Evolutionary conservation across 2,113 vertebrate genomes (phyloP).

Genomic region (Hyperopisus bebe): DNA sequence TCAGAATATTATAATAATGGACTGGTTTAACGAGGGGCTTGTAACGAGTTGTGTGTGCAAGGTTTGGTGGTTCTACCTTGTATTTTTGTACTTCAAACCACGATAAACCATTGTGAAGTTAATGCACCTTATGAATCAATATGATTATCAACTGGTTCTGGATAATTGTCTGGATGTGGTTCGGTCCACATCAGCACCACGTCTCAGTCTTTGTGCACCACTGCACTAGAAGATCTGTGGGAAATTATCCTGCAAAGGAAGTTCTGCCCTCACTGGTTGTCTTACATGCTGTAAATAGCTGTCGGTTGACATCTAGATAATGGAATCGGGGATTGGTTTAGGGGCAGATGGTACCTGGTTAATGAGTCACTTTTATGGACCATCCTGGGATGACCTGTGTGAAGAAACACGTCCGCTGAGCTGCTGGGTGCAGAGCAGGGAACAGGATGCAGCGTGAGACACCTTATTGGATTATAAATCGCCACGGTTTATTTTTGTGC

Average conservation of each 20-base stretch:
- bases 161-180: too few relatives aligned
- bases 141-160: too few relatives aligned
- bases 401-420: neutral
- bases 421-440: neutral
- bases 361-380: neutral
- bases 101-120: too few relatives aligned
- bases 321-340: neutral
- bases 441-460: neutral
- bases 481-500: neutral
- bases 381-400: neutral
- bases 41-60: too few relatives aligned
- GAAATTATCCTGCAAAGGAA: neutral
- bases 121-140: too few relatives aligned
- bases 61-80: too few relatives aligned
- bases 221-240: neutral
- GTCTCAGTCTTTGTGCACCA: too few relatives aligned
- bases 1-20: too few relatives aligned
- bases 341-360: neutral
- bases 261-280: neutral
- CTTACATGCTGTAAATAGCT: neutral
- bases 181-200: too few relatives aligned
- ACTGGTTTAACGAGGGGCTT: too few relatives aligned
- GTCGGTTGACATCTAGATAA: neutral
- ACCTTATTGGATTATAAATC: neutral
- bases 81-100: too few relatives aligned